Conservation (phyloP, 2,113 vertebrate species). For the Phyllostomus hastatus region DNA sequence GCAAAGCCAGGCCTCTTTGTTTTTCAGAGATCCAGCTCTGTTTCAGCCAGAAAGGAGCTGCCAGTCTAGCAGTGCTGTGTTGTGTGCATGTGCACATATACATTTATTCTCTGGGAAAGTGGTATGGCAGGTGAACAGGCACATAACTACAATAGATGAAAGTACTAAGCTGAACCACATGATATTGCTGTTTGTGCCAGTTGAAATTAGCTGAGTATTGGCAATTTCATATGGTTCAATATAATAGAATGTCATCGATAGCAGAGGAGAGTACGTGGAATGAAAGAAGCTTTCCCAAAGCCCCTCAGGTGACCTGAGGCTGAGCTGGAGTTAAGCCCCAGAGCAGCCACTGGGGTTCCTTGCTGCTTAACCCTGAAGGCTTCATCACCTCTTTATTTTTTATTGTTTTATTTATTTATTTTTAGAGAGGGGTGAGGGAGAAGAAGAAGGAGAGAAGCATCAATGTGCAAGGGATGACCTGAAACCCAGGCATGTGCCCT, state of each 20-base stretch:
- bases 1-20: neutral
- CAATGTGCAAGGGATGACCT: no score
- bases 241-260: neutral
- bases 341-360: neutral
- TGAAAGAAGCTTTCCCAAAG: neutral
- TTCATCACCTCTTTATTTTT: neutral
- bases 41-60: neutral
- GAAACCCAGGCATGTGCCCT: no score
- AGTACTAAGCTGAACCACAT: neutral
- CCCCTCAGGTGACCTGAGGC: neutral
- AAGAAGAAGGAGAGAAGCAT: no score
- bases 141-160: neutral
- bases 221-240: neutral
- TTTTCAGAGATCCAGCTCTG: neutral
- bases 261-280: neutral
- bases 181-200: neutral
- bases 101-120: neutral
- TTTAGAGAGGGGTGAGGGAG: no score
- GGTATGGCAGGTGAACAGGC: neutral
- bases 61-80: neutral
- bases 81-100: neutral
- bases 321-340: neutral
- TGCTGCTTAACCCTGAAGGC: neutral
- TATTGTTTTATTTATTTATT: no score
- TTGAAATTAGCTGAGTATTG: constrained; percentile 8